A percentile compares a stretch with the other conserved stretches of the same genome.
These are phyloP conservation scores for Trypoxylon attenuatum DNA, from an alignment of 2,888 invertebrate genomes.

Conservation along the genomic window DNA sequence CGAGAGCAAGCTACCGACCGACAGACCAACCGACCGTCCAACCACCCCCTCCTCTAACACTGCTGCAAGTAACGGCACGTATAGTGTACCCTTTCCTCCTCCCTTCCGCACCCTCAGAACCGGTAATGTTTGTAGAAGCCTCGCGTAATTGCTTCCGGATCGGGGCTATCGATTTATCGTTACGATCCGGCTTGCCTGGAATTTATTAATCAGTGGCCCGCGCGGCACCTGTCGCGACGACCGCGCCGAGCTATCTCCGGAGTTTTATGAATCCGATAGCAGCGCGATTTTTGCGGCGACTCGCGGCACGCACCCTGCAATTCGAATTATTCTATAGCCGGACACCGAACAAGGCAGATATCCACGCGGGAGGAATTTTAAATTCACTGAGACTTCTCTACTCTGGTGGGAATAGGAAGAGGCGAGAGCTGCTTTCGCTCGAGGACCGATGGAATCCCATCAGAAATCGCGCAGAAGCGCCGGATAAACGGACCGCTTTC, in stretches of 20 bases:
- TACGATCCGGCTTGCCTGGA: conserved; percentile 22
- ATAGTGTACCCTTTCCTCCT: too few relatives aligned
- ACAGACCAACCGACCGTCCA: too few relatives aligned
- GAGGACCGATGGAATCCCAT: background rate
- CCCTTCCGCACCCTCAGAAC: conserved; percentile 10
- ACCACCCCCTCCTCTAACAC: conserved; percentile 29
- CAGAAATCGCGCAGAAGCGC: background rate
- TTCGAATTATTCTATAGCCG: background rate
- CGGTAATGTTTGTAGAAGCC: conserved; percentile 37
- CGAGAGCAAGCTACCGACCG: too few relatives aligned
- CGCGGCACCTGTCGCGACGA: background rate
- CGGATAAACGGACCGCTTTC: conserved; percentile 4
- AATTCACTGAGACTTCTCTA: background rate
- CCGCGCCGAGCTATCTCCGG: background rate
- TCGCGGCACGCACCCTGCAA: background rate
- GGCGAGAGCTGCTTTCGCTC: background rate
- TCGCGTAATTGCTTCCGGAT: conserved; percentile 33
- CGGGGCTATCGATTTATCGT: conserved; percentile 36
- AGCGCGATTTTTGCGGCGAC: background rate
- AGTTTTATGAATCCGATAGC: background rate
- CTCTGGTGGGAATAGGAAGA: background rate
- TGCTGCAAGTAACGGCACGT: conserved; percentile 47
- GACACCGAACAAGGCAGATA: too few relatives aligned
- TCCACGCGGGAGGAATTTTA: background rate
- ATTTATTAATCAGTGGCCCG: conserved; percentile 33